Evolutionary conservation across 2,113 vertebrate genomes (phyloP).

Genomic region (Corvus cornix): DNA sequence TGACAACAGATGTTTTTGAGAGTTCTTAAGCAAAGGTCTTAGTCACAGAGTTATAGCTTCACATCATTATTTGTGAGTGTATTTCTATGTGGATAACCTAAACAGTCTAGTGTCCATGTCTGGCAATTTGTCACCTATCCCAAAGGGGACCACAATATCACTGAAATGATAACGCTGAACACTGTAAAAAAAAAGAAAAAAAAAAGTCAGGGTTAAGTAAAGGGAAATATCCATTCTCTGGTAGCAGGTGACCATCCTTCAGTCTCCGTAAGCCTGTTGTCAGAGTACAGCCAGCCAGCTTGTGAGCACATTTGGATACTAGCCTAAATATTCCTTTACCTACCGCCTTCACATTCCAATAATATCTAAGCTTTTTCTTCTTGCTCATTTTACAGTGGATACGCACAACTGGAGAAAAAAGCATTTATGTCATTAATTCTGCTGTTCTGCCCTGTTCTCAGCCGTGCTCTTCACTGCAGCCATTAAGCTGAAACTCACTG

Average conservation of each 20-base stretch:
- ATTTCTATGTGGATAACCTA: not conserved
- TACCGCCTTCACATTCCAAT: not conserved
- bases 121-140: not conserved
- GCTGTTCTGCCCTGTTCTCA: not conserved
- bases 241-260: not conserved
- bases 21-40: not conserved
- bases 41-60: not conserved
- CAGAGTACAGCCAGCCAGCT: not conserved
- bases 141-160: not conserved
- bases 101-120: not conserved
- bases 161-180: not conserved
- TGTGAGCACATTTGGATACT: not conserved
- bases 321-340: not conserved
- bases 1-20: not conserved
- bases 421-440: not conserved
- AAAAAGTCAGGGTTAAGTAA: not conserved
- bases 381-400: not conserved
- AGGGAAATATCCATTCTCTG: not conserved
- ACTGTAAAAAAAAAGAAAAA: not conserved
- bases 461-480: not conserved
- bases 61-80: not conserved
- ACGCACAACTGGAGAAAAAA: not conserved
- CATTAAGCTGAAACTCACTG: not conserved
- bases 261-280: not conserved
- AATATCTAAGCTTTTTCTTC: not conserved